These are phyloP conservation scores for Sigmodon hispidus DNA, from an alignment of 2,113 vertebrate genomes.

Conservation along the genomic window DNA sequence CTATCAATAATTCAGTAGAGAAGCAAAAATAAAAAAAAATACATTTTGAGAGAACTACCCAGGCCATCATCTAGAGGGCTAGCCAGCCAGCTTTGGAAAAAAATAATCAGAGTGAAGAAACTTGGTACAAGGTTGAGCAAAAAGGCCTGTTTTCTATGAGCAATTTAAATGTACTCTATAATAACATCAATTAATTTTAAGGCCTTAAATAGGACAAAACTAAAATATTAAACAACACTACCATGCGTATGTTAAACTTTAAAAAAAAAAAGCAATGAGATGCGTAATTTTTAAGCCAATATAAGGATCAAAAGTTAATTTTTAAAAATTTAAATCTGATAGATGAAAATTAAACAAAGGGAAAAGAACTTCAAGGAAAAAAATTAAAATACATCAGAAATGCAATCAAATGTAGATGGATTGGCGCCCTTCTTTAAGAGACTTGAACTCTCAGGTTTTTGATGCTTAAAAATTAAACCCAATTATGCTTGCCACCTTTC, in stretches of 20 bases:
- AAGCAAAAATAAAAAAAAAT: constrained; percentile 11
- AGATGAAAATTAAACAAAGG: not conserved
- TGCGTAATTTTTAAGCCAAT: constrained; percentile 11
- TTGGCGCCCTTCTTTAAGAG: constrained; percentile 1
- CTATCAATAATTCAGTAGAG: not conserved
- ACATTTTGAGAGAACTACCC: constrained; percentile 17
- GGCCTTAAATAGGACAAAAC: not conserved
- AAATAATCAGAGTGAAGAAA: not conserved
- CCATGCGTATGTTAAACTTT: not conserved
- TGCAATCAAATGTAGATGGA: not conserved
- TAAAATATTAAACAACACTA: not conserved
- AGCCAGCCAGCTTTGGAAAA: not conserved
- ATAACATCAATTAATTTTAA: not conserved
- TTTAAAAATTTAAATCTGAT: not conserved
- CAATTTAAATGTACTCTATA: constrained; percentile 26
- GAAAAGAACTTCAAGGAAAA: not conserved
- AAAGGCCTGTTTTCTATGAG: not conserved
- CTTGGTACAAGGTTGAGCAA: not conserved
- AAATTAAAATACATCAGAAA: constrained; percentile 37
- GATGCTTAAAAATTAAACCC: not conserved
- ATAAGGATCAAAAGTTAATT: constrained; percentile 1
- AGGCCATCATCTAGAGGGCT: not conserved
- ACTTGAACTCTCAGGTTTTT: not conserved
- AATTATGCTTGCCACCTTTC: not conserved
- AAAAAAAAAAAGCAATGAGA: not conserved